Base-by-base conservation (phyloP, 2,888 invertebrate genomes). In the Furcula furcula region DNA sequence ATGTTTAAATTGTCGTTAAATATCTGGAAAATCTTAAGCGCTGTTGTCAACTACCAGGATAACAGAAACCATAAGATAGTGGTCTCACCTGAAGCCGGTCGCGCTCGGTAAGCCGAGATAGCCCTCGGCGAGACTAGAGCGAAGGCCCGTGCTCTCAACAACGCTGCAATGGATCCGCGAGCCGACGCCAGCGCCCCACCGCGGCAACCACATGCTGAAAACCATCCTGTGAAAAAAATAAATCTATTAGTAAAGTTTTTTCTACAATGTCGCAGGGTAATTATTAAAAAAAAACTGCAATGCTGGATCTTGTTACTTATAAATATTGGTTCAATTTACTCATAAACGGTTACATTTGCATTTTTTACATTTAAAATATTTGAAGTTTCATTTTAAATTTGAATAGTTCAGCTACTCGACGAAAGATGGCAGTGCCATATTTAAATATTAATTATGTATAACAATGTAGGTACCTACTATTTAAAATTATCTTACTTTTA, bases 61-160 rank as follows among this genome's bases (percentile, higher is more conserved):
- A 29, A 19, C 7, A 1, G 5, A 19, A 7, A n/a, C 9, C 3
- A 18, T 6, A 18, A 6, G 6, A 4, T 13, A 34, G 13, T 15
- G 7, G 7, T 12, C 50, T 68, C 34, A 88, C 89, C 89, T 25
- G 87, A 72, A 21, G 80, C 55, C 20, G 87, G 87, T 36, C 89
- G 64, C 28, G 89, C 88, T 63, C 82, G 76, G 64, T 92, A 92
- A 15, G 92, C 92, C 19, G 91, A 90, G 36, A 92, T 88, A 29
- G 92, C 91, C 33, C 92, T 84, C 25, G 92, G 90, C 3, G 92
- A 91, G 36, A 93, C 90, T 61, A 93, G 92, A 54, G 92, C 92
- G 67, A 91, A 91, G 40, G 94, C 93, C 45, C 93, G 90, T 58
- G 93, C 93, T 26, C 93, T 88, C 30, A 93, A 91, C 56, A 93